These are phyloP conservation scores for Sphaeridia pumilis DNA, from an alignment of 2,888 invertebrate species.

Conservation along the genomic window DNA sequence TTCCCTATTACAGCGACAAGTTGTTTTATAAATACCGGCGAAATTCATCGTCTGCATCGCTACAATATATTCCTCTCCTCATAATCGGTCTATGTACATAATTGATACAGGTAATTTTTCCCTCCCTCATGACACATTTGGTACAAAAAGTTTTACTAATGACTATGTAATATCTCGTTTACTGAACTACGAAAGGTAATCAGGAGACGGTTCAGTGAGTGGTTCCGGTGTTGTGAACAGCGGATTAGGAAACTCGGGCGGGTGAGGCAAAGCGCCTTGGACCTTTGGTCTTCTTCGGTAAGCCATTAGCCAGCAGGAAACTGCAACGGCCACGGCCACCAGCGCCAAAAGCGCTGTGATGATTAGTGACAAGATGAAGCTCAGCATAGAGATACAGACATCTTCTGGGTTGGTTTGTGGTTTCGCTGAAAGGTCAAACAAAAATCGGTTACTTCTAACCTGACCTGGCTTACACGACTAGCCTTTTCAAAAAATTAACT, in stretches of 20 bases:
- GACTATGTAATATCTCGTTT: too few relatives aligned
- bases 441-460: neutral
- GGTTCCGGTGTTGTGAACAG: conserved; percentile 73
- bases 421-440: conserved; percentile 19
- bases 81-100: too few relatives aligned
- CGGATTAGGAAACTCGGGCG: conserved; percentile 89
- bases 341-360: conserved; percentile 82
- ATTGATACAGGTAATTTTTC: neutral
- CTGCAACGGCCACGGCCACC: conserved; percentile 86
- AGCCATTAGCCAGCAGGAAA: conserved; percentile 91
- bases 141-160: neutral
- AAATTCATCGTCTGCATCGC: too few relatives aligned
- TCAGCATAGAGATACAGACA: conserved; percentile 87
- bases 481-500: neutral
- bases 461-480: neutral
- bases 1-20: too few relatives aligned
- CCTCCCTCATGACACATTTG: neutral
- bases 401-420: conserved; percentile 47
- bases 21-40: too few relatives aligned
- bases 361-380: conserved; percentile 80
- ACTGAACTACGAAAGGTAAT: conserved; percentile 48
- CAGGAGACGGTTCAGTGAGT: conserved; percentile 68
- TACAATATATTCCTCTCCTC: too few relatives aligned
- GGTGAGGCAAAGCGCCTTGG: conserved; percentile 82
- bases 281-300: conserved; percentile 76